These are phyloP conservation scores for Macaria liturata DNA, from an alignment of 2,888 invertebrate genomes.

Conservation along the genomic window DNA sequence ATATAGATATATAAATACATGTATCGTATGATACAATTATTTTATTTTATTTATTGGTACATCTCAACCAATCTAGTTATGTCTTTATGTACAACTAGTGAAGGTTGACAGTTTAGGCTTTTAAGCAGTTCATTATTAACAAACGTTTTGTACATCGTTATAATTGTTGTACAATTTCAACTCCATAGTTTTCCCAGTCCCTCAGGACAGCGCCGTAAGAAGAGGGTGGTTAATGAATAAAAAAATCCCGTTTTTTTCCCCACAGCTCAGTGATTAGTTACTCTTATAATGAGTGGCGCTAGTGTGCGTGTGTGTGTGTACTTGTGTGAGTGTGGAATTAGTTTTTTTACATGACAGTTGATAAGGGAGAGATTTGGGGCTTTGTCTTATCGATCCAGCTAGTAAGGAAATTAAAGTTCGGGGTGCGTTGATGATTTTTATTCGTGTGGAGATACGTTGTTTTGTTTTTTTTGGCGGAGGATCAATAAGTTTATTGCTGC, in stretches of 20 bases:
- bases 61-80: no score
- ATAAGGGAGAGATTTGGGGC: slow-evolving; percentile 71
- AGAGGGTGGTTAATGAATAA: slow-evolving; percentile 83
- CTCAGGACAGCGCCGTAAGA: slow-evolving; percentile 67
- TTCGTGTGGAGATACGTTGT: not conserved
- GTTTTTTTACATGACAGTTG: slow-evolving; percentile 68
- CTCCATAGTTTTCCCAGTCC: slow-evolving; percentile 47
- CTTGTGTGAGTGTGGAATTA: slow-evolving; percentile 56
- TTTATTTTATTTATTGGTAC: no score
- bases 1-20: no score
- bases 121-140: no score
- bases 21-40: no score
- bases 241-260: slow-evolving; percentile 79
- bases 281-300: slow-evolving; percentile 78
- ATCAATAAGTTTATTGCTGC: no score
- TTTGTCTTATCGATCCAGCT: slow-evolving; percentile 61
- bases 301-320: slow-evolving; percentile 60
- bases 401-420: slow-evolving; percentile 32
- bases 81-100: no score
- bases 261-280: slow-evolving; percentile 82
- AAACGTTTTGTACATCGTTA: no score
- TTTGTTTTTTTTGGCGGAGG: no score
- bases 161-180: not conserved
- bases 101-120: no score
- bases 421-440: slow-evolving; percentile 4